These are phyloP conservation scores for Bostrychus sinensis DNA, from an alignment of 2,113 vertebrate genomes.

Conservation along the genomic window DNA sequence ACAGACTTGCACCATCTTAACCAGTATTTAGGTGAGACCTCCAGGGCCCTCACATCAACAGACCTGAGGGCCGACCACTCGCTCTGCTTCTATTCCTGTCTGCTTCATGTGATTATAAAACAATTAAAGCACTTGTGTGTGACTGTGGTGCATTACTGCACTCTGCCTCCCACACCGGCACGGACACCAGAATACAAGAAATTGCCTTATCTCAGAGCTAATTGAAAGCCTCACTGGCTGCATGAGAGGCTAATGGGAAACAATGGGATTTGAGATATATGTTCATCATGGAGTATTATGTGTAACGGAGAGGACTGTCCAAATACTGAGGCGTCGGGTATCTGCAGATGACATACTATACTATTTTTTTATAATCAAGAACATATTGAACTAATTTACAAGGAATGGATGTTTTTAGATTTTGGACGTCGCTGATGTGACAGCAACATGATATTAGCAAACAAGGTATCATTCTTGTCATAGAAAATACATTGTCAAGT, in stretches of 20 bases:
- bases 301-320: too few species aligned
- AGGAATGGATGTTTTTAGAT: too few species aligned
- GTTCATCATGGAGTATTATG: slow-evolving; percentile 31
- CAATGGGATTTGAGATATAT: slow-evolving; percentile 39
- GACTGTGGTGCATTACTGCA: slow-evolving; percentile 66
- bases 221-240: slow-evolving; percentile 52
- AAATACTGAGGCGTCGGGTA: slow-evolving; percentile 1
- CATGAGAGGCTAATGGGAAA: slow-evolving; percentile 48
- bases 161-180: slow-evolving; percentile 41
- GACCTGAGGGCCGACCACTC: slow-evolving; percentile 48
- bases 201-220: slow-evolving; percentile 38
- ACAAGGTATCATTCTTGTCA: too few species aligned
- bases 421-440: too few species aligned
- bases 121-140: slow-evolving; percentile 68
- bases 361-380: too few species aligned
- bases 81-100: slow-evolving; percentile 64
- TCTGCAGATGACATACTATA: slow-evolving; percentile 16
- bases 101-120: slow-evolving; percentile 71
- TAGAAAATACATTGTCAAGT: too few species aligned
- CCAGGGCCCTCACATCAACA: slow-evolving; percentile 49
- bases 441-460: too few species aligned
- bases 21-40: neutral
- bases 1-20: neutral
- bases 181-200: slow-evolving; percentile 48
- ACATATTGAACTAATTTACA: too few species aligned